phyloP scores from a whole-genome alignment of 2,888 invertebrate genomes.

The Eupithecia inturbata region DNA sequence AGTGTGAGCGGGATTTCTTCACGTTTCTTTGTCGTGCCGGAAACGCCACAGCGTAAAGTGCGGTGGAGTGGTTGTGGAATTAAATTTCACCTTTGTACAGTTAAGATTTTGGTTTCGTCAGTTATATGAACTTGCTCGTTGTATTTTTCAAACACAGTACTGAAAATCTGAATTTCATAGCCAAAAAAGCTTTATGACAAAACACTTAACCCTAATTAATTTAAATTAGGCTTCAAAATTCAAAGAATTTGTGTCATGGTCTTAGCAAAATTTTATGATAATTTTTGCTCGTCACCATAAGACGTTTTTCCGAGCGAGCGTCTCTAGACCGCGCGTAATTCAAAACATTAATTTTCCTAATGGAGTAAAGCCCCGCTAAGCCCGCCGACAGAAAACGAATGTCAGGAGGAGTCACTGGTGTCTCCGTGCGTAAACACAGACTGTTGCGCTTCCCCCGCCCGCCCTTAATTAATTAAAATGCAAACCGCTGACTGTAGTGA shows the following conservation, averaged over 20 bases:
- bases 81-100: conserved; percentile 36
- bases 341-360: conserved; percentile 85
- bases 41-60: conserved; percentile 45
- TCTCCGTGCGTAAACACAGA: conserved; percentile 74
- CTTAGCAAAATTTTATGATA: conserved; percentile 25
- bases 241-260: neutral
- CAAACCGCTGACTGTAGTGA: conserved; percentile 72
- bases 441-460: conserved; percentile 62
- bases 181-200: neutral
- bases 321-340: conserved; percentile 65
- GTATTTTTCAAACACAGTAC: conserved; percentile 2
- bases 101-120: conserved; percentile 25
- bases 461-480: conserved; percentile 81
- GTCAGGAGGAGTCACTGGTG: conserved; percentile 64
- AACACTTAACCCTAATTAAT: no score
- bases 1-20: conserved; percentile 58
- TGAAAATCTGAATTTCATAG: neutral
- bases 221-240: neutral
- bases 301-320: conserved; percentile 43
- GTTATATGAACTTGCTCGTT: conserved; percentile 17
- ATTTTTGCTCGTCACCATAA: conserved; percentile 42
- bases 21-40: conserved; percentile 45
- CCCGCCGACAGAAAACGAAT: conserved; percentile 68
- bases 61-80: conserved; percentile 43
- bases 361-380: conserved; percentile 79